A percentile compares a stretch with the other conserved stretches of the same genome.
Evolutionary conservation across 2,113 vertebrate species (phyloP).

Genomic region (Neolamprologus devosi): DNA sequence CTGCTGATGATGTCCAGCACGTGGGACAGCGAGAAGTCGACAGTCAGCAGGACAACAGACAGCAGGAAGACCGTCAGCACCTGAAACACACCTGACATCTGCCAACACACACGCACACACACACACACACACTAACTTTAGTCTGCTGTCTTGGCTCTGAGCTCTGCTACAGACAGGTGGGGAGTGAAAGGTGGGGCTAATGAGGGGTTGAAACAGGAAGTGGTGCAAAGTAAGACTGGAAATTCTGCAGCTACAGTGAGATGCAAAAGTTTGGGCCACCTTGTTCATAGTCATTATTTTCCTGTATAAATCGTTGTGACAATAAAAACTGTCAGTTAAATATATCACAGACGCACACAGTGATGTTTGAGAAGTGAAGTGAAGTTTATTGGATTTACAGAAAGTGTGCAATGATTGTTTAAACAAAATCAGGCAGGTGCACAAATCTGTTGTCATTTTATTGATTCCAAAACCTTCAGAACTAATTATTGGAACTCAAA

Average conservation of each 20-base stretch:
- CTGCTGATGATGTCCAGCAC: constrained; percentile 74
- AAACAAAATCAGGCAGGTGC: too few species aligned
- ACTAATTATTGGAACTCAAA: too few species aligned
- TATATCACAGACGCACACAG: too few species aligned
- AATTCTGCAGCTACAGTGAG: too few species aligned
- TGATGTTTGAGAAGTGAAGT: too few species aligned
- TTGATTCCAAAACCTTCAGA: too few species aligned
- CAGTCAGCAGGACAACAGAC: constrained; percentile 53
- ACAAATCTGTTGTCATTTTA: too few species aligned
- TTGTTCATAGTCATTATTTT: too few species aligned
- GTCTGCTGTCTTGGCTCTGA: background rate
- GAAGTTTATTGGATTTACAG: too few species aligned
- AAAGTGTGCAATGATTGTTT: rapidly evolving
- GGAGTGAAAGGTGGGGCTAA: background rate
- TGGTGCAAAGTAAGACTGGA: background rate
- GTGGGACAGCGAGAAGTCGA: constrained; percentile 73
- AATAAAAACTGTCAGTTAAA: too few species aligned
- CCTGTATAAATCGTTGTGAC: too few species aligned
- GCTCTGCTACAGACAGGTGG: background rate
- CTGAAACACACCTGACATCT: constrained; percentile 64
- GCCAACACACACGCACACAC: background rate
- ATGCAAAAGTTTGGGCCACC: rapidly evolving
- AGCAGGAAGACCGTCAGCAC: constrained; percentile 63
- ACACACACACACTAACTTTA: background rate
- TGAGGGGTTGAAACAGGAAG: background rate